These are phyloP conservation scores for Pachydiplax longipennis DNA, from an alignment of 2,888 invertebrate genomes.

Conservation along the genomic window DNA sequence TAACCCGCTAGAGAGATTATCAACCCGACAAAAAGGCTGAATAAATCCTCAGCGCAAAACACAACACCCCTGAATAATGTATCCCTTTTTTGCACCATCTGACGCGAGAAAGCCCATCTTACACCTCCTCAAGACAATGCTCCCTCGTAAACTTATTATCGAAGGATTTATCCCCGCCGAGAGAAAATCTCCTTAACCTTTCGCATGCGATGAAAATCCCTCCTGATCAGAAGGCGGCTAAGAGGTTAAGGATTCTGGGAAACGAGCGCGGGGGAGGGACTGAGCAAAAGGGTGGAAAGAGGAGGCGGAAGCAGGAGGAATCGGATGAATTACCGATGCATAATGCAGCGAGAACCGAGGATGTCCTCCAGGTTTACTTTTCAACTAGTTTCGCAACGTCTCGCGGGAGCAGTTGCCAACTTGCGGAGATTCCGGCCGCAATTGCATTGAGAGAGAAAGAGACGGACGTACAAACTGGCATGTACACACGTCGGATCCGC, in stretches of 20 bases:
- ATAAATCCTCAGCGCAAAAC: too few species aligned
- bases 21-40: too few species aligned
- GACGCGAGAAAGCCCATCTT: neutral
- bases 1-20: too few species aligned
- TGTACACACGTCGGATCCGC: neutral
- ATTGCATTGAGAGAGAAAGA: neutral
- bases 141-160: neutral
- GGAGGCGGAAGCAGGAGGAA: neutral
- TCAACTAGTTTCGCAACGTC: conserved; percentile 17
- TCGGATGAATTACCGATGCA: conserved; percentile 21
- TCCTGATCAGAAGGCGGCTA: neutral
- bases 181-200: neutral
- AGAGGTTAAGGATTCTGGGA: neutral
- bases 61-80: neutral
- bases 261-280: neutral
- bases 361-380: conserved; percentile 34
- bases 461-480: neutral
- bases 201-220: neutral
- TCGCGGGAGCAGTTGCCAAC: conserved; percentile 1
- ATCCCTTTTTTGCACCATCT: neutral
- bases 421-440: neutral
- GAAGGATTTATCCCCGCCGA: neutral
- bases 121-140: neutral
- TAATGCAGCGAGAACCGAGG: conserved; percentile 8
- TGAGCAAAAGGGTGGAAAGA: neutral